Evolutionary conservation across 1,140 invertebrate species (phyloP), one percentile per base, ranked within the genome.

Genomic region (Proctacanthus coquilletti): DNA sequence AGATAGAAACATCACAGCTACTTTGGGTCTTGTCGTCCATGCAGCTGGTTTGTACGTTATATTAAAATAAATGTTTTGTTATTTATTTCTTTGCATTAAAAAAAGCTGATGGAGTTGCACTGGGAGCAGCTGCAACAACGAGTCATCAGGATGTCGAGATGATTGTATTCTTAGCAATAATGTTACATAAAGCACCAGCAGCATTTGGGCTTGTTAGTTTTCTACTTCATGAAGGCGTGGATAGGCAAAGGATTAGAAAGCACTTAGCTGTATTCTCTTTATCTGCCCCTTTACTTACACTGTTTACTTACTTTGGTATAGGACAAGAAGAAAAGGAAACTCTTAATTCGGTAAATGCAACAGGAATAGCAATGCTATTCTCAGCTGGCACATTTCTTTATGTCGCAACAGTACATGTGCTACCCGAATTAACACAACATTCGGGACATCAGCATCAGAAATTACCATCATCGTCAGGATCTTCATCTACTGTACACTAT

Each of bases 361-460:
- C 74, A 13, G 72, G 72, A 30, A 75, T 97, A 29, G 91, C 94
- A 11, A 95, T 98, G 91, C 63, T 99, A 14, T 98, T 99, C 61
- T 96, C 91, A 44, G 95, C 91, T 2, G 95, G 95, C 2, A 98
- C 95, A 31, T 98, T 99, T 64, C 66, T 99, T 5, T 99, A 98
- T 56, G 95, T 99, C 5, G 89, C 95, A 0, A 97, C 95, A 2
- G 93, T 98, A 2, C 95, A 98, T 62, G 92, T 98, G 3, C 60
- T 99, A 30, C 93, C 95, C 1, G 94, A 98, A 64, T 63, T 98
- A 18, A 83, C 79, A 42, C 66, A 68, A 34, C 36, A 42, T 3
- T 6, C 30, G 13, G 59, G 57, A 18, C 61, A 61, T n/a, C n/a
- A n/a, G n/a, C n/a, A n/a, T n/a, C 43, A 13, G 23, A 5, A 30